Base-by-base conservation (phyloP, 2,888 invertebrate species). In the Chymomyza caudatula region DNA sequence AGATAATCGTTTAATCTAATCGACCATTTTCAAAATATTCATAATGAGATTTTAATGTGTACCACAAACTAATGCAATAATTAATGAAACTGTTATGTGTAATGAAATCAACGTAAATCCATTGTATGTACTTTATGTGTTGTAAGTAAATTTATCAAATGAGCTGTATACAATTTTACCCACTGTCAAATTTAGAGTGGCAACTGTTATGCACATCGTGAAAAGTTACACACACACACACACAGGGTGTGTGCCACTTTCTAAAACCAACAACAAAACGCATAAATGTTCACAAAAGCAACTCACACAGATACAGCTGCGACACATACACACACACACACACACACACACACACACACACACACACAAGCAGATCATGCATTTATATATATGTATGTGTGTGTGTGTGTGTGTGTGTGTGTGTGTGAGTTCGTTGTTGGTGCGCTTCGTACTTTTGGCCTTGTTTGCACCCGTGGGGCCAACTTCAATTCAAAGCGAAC, bases 401-500 rank as follows among this genome's bases (percentile, higher is more conserved):
- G 29, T 22, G 42, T 37, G 25, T 53, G 43, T 63, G 19, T 56
- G 13, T 56, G 15, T 57, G 56, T 62, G 49, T 55, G 19, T 47
- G 44, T 47, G 37, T 56, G n/a, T 37, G 47, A 25, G 43, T 61
- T 44, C 2, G 42, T 61, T 15, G 23, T 8, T 44, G 47, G 42
- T 60, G 47, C 59, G 65, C 54, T 69, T 56, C 69, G 80, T 69
- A 77, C 84, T 78, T 73, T 80, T 80, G 81, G 81, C 84, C 81
- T 77, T 81, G 84, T 76, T 84, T 81, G 77, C 77, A 69, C 83
- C 74, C 82, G 80, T 77, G 84, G 76, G 82, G 74, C 82, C 85
- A 82, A 84, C 82, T 83, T 84, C 85, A 84, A 85, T 83, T 85
- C 85, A 79, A 82, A 85, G 80, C 86, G 85, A 77, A 82, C 87